These are phyloP conservation scores for Perodicticus potto DNA, from an alignment of 2,797 vertebrate genomes.

Conservation along the genomic window DNA sequence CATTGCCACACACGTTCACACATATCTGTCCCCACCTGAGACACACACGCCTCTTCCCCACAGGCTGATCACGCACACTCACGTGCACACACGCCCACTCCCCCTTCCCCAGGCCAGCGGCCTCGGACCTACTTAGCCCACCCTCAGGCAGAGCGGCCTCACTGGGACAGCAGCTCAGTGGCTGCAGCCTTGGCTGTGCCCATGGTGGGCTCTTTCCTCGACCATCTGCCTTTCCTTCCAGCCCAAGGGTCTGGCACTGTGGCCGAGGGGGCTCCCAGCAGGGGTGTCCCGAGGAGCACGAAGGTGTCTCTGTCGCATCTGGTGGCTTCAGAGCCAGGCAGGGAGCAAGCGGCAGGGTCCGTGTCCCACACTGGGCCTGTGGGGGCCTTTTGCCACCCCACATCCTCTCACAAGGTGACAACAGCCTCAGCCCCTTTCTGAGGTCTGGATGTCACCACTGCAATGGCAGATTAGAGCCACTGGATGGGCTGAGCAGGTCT, in stretches of 20 bases:
- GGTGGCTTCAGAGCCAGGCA: neutral
- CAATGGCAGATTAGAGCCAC: neutral
- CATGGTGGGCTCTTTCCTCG: neutral
- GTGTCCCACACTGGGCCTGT: neutral
- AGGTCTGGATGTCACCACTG: neutral
- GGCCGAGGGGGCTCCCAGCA: neutral
- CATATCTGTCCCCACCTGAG: neutral
- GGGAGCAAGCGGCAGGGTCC: rapidly evolving
- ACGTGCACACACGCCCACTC: neutral
- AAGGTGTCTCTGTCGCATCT: neutral
- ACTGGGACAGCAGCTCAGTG: neutral
- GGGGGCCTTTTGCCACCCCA: no score
- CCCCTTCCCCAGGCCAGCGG: neutral
- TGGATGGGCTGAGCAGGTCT: neutral
- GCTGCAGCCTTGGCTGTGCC: neutral
- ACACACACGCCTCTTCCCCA: neutral
- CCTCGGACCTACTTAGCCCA: neutral
- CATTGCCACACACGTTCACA: neutral
- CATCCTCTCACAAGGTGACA: no score
- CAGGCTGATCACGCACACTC: neutral
- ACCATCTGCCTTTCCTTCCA: neutral
- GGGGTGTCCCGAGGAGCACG: rapidly evolving
- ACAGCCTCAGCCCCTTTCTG: no score
- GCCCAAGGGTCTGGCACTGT: neutral
- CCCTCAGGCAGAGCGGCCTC: rapidly evolving